Evolutionary conservation across 1,140 invertebrate genomes (phyloP).

Genomic region (Dryas iulia): DNA sequence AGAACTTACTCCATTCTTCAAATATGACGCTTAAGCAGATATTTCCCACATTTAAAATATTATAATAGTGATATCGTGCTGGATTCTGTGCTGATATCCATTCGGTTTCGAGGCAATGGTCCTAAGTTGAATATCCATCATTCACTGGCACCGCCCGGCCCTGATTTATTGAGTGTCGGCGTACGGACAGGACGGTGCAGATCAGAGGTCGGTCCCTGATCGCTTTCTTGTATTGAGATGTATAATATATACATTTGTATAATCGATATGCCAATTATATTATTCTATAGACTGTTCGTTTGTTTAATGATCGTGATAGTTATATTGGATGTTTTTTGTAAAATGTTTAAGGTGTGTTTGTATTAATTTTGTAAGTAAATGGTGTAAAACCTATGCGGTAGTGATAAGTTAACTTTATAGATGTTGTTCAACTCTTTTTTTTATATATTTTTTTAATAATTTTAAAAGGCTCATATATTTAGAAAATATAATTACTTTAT

Average conservation of each 20-base stretch:
- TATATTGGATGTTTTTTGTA: no score
- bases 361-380: no score
- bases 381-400: no score
- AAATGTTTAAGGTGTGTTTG: no score
- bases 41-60: background rate
- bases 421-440: no score
- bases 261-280: background rate
- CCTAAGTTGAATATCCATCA: conserved; percentile 24
- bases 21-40: background rate
- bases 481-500: no score
- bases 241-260: conserved; percentile 8
- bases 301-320: background rate
- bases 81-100: background rate
- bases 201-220: conserved; percentile 40
- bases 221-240: conserved; percentile 37
- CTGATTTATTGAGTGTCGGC: conserved; percentile 56
- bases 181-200: conserved; percentile 38
- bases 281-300: background rate
- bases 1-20: background rate
- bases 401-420: no score
- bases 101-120: conserved; percentile 16
- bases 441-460: no score
- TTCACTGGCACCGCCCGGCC: conserved; percentile 24
- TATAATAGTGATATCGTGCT: background rate
- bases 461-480: no score